Base-by-base conservation (phyloP, 2,797 vertebrate genomes). In the Peromyscus melanophrys region DNA sequence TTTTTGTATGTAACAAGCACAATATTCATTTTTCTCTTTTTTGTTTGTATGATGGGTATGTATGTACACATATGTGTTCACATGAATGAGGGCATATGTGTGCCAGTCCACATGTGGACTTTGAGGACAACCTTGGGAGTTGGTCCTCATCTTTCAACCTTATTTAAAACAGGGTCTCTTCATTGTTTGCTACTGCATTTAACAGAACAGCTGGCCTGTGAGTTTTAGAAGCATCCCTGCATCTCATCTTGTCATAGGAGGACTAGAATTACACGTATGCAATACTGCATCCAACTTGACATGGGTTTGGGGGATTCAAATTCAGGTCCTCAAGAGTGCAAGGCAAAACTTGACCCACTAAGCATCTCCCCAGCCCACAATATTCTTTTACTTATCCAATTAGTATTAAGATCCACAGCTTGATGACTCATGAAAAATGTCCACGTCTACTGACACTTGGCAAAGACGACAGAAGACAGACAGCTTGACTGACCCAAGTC, bases 321-420 rank as follows among this genome's bases (percentile, higher is more conserved):
- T 29, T 71, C n/a, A 37, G 23, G 65, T n/a, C 25, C 84, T 52
- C 46, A 71, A 17, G 34, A 69, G 1, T 37, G 21, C 63, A 71
- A 23, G 49, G 65, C 84, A 69, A 86, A 34, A 69, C 34, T 69
- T 69, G 37, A 27, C 46, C 34, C 46, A 52, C 31, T 86, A n/a
- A 86, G 46, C 34, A 87, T 37, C 21, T 69, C 46, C 14, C 65
- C 65, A 87, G 23, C 65, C 46, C 49, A 37, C 12, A 71, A 69
- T 52, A n/a, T 94, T 98, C 96, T 16, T 5, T 95, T 96, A 97
- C 76, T 91, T n/a, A 76, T 86, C 12, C 73, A 98, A 92, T 96
- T 95, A 94, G 67, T 81, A 31, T 94, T 96, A 97, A 90, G 88
- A 89, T 43, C 91, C 92, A 40, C 69, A 92, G 82, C 31, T 97